Base-by-base conservation (phyloP, 2,113 vertebrate species). In the Hiodon alosoides region DNA sequence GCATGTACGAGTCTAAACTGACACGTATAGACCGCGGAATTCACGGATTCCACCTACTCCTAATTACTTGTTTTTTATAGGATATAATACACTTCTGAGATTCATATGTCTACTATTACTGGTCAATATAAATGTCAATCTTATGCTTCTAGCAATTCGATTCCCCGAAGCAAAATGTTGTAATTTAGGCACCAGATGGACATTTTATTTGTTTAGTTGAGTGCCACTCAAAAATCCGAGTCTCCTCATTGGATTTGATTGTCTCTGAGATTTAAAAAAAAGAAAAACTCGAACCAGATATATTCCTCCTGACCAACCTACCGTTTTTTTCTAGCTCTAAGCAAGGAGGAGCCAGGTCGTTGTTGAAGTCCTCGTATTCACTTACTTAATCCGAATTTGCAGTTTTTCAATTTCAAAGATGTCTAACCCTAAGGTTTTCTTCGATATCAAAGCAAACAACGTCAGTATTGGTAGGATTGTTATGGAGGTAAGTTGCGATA, bases 401-500 rank as follows among this genome's bases (percentile, higher is more conserved):
- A 54, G 48, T 48, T 31, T 7, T 58, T 55, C n/a, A 64, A 46
- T 4, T 46, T 65, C 11, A 71, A 55, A 77, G 50, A 94, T 94
- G 93, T 13, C 83, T 3, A 78, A 2, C 0, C 86, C 89, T 0
- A n/a, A 7, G 75, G 92, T 93, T 4, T 95, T 83, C 82, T 94
- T 94, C 77, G 92, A 94, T 0, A 9, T 94, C 71, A 0, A 60
- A 55, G 9, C 67, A 0, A 0, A n/a, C 0, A 74, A 54, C 0
- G 0, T 0, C 0, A 1, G 78, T 0, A 0, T 81, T 0, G 94
- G 94, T 47, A 89, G 90, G 52, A 14, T 95, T 0, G 67, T 90
- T 54, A 93, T 95, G 79, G 91, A 93, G 93, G 94, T 93, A 87
- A 55, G 53, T 3, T 46, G 64, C 47, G 3, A n/a, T 55, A n/a